Evolutionary conservation across 2,888 invertebrate species (phyloP).

Genomic region (Priocnemis perturbator): DNA sequence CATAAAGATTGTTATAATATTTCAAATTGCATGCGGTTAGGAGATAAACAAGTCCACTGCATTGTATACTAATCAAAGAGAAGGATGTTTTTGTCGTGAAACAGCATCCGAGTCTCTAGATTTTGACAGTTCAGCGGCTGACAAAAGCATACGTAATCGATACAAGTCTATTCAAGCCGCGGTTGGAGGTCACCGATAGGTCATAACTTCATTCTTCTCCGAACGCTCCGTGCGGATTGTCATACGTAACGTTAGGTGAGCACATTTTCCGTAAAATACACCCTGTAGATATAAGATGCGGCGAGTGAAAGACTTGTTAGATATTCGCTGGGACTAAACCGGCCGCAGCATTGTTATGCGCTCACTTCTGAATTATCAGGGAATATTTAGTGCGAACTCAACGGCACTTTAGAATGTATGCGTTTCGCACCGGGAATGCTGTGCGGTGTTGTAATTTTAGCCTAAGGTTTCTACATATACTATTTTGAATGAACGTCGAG

Average conservation of each 20-base stretch:
- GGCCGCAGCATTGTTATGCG: background rate
- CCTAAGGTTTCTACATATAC: slow-evolving; percentile 42
- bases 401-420: slow-evolving; percentile 42
- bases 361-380: background rate
- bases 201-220: slow-evolving; percentile 65
- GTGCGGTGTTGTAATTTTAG: slow-evolving; percentile 48
- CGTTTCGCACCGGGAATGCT: slow-evolving; percentile 53
- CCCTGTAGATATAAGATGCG: slow-evolving; percentile 6
- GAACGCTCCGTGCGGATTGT: slow-evolving; percentile 59
- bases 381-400: slow-evolving; percentile 5
- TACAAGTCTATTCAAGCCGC: background rate
- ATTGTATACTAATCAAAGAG: no score
- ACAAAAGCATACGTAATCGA: background rate
- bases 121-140: background rate
- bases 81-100: no score
- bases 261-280: slow-evolving; percentile 29
- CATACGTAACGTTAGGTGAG: slow-evolving; percentile 58
- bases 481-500: slow-evolving; percentile 16
- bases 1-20: no score
- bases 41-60: no score
- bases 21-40: no score
- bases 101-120: no score
- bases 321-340: slow-evolving; percentile 1
- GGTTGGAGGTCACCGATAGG: slow-evolving; percentile 65
- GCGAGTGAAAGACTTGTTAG: no score